A percentile compares a stretch with the other conserved stretches of the same genome.
phyloP scores from a whole-genome alignment of 2,113 vertebrate species.

The Siniperca knerii region DNA sequence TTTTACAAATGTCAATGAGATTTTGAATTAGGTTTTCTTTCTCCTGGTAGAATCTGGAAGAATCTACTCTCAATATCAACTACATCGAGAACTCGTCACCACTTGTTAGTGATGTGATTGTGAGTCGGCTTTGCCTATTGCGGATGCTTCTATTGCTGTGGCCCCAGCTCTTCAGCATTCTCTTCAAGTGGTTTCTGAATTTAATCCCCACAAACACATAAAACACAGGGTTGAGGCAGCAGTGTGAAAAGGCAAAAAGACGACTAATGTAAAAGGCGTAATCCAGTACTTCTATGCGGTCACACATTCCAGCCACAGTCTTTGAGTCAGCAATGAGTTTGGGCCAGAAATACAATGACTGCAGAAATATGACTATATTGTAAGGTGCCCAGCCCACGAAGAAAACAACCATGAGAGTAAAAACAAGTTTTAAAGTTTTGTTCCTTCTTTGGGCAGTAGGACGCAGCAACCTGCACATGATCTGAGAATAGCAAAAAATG shows the following conservation, averaged over 20 bases:
- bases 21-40: not conserved
- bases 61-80: not conserved
- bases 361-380: conserved; percentile 87
- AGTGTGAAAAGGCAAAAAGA: conserved; percentile 91
- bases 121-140: conserved; percentile 33
- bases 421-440: conserved; percentile 91
- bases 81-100: conserved; percentile 78
- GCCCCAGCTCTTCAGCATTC: conserved; percentile 68
- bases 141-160: not conserved
- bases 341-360: conserved; percentile 54
- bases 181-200: conserved; percentile 90
- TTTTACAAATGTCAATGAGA: not conserved
- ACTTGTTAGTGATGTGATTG: conserved; percentile 71
- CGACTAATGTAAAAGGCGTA: conserved; percentile 84
- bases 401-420: conserved; percentile 89
- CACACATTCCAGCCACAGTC: rapidly evolving
- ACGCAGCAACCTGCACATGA: conserved; percentile 86
- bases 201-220: conserved; percentile 94
- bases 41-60: not conserved
- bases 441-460: conserved; percentile 83
- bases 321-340: rapidly evolving
- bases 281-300: conserved; percentile 28
- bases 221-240: conserved; percentile 94
- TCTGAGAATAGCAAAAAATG: conserved; percentile 88
- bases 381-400: conserved; percentile 95